Base-by-base conservation (phyloP, 2,888 invertebrate species). In the Toxonevra muliebris region DNA sequence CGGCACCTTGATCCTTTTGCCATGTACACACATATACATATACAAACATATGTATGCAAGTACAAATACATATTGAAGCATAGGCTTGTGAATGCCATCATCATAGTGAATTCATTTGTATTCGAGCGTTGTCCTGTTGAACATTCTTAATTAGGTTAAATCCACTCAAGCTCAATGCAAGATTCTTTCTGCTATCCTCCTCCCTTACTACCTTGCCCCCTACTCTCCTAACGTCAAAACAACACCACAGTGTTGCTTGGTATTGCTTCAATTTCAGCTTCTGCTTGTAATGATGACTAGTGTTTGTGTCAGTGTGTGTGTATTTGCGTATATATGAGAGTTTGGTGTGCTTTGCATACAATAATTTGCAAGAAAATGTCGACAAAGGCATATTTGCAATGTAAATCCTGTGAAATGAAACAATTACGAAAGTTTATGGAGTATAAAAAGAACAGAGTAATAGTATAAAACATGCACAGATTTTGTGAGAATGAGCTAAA, bases 121-220 rank as follows among this genome's bases (percentile, higher is more conserved):
- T 81, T 80, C 82, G 80, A 75, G 76, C 78, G 75, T 75, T 79
- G 82, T 82, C 79, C 80, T 81, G 81, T 79, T 80, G 76, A 81
- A 81, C 81, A 81, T 80, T 81, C 82, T 82, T 81, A 81, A 81
- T 81, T 81, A 81, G 82, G 82, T 81, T 81, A 82, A 82, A 80
- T 82, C 82, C 79, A 79, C 81, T 80, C 74, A 65, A 69, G 72
- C 68, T 62, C 30, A 66, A 68, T 71, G 69, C 55, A 69, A 72
- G 69, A 65, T 50, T 54, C 59, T 17, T 30, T 30, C 30, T 30
- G 2, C 30, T 7, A 30, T 30, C 7, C 7, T 7, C 30, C 30
- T 30, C 3, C 2, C 30, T 30, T 4, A 30, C 30, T 63, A 41
- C 42, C 57, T 30, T 7, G 30, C 30, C 55, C 66, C 54, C 40